Conservation (phyloP, 2,888 invertebrate species). For the Alsophila aescularia region DNA sequence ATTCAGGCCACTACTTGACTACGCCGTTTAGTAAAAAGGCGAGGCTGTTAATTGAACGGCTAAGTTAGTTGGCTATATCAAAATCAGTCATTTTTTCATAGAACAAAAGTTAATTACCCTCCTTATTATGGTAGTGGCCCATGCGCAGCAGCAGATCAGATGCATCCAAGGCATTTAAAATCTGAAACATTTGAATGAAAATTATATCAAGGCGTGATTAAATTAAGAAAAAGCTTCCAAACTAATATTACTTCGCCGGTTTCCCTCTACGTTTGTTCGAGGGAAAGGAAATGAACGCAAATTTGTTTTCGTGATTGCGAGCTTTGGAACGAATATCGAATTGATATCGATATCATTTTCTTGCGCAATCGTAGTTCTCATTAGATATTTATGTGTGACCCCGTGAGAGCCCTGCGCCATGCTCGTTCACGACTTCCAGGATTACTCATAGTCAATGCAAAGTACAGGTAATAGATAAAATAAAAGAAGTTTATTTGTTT, state of each 20-base stretch:
- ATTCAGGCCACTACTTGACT: too few relatives aligned
- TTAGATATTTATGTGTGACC: slow-evolving; percentile 74
- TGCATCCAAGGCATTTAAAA: too few relatives aligned
- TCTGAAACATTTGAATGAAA: too few relatives aligned
- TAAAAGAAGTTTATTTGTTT: not conserved
- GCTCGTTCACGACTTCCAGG: slow-evolving; percentile 52
- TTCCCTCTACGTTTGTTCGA: slow-evolving; percentile 61
- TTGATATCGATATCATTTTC: slow-evolving; percentile 79
- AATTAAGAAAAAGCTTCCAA: slow-evolving; percentile 28
- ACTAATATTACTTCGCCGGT: slow-evolving; percentile 31
- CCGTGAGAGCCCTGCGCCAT: slow-evolving; percentile 65
- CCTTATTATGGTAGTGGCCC: too few relatives aligned
- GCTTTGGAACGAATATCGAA: slow-evolving; percentile 75
- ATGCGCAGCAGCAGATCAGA: too few relatives aligned
- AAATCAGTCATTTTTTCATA: too few relatives aligned
- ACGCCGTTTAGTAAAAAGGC: too few relatives aligned
- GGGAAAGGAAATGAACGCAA: slow-evolving; percentile 81
- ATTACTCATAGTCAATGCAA: slow-evolving; percentile 11
- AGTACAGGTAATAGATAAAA: not conserved
- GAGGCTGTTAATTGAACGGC: too few relatives aligned
- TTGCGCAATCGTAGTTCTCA: slow-evolving; percentile 75
- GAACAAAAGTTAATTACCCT: too few relatives aligned
- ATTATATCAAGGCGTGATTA: not conserved
- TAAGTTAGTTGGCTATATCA: too few relatives aligned
- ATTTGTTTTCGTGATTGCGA: slow-evolving; percentile 83